A percentile compares a stretch with the other conserved stretches of the same genome.
phyloP scores from a whole-genome alignment of 2,113 vertebrate species.

The Hylia prasina region DNA sequence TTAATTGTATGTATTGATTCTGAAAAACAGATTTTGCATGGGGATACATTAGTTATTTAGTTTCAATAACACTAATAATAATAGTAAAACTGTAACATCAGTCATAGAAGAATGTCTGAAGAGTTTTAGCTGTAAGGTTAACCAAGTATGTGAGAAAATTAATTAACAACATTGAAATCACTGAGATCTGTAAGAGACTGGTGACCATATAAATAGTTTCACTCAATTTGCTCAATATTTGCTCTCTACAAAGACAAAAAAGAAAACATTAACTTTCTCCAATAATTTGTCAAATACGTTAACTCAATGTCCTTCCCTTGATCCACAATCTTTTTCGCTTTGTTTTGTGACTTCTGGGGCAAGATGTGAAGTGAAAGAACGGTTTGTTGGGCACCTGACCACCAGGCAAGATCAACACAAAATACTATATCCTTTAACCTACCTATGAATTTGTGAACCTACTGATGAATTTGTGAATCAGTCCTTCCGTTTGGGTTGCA shows the following conservation, averaged over 20 bases:
- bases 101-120: not conserved
- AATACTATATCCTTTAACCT: not conserved
- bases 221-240: not conserved
- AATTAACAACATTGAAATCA: not conserved
- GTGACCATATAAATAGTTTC: not conserved
- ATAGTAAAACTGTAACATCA: not conserved
- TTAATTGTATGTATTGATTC: not conserved
- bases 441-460: not conserved
- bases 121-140: not conserved
- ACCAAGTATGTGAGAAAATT: not conserved
- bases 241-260: not conserved
- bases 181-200: not conserved
- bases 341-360: not conserved
- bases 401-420: not conserved
- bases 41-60: not conserved
- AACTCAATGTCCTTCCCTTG: not conserved
- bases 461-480: not conserved
- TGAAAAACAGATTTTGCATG: not conserved
- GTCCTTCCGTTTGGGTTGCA: not conserved
- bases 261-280: not conserved
- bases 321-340: not conserved
- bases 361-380: not conserved
- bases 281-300: not conserved
- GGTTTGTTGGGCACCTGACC: accelerated
- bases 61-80: not conserved